Conservation (phyloP, 1,140 invertebrate species). For the Laupala kohalensis region DNA sequence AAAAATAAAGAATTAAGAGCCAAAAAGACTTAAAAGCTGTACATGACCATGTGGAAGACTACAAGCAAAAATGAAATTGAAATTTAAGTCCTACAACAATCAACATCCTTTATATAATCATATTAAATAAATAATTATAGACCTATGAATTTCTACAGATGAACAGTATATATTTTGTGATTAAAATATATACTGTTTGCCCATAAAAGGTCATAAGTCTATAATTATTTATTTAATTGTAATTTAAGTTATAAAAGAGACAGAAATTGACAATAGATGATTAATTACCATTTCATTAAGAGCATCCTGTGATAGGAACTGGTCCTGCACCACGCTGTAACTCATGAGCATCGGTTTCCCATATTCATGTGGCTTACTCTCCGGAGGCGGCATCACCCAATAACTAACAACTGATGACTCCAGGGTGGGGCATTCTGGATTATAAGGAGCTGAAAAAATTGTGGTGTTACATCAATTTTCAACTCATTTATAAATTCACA, state of each 20-base stretch:
- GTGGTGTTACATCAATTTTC: constrained; percentile 11
- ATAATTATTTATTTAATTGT: too few relatives aligned
- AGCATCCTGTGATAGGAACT: constrained; percentile 64
- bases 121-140: background rate
- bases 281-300: constrained; percentile 64
- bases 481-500: background rate
- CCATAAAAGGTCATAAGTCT: too few relatives aligned
- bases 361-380: constrained; percentile 80
- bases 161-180: too few relatives aligned
- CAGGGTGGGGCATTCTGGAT: constrained; percentile 57
- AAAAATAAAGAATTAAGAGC: too few relatives aligned
- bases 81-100: background rate
- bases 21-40: too few relatives aligned
- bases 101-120: background rate
- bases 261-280: background rate
- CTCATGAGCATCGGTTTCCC: constrained; percentile 79
- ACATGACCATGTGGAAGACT: too few relatives aligned
- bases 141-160: too few relatives aligned
- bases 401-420: constrained; percentile 75
- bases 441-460: constrained; percentile 70
- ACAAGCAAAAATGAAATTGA: too few relatives aligned
- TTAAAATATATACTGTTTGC: too few relatives aligned
- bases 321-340: constrained; percentile 70
- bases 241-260: too few relatives aligned
- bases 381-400: constrained; percentile 88